A percentile compares a stretch with the other conserved stretches of the same genome.
phyloP scores from a whole-genome alignment of 2,113 vertebrate species.

The Microtus pennsylvanicus region DNA sequence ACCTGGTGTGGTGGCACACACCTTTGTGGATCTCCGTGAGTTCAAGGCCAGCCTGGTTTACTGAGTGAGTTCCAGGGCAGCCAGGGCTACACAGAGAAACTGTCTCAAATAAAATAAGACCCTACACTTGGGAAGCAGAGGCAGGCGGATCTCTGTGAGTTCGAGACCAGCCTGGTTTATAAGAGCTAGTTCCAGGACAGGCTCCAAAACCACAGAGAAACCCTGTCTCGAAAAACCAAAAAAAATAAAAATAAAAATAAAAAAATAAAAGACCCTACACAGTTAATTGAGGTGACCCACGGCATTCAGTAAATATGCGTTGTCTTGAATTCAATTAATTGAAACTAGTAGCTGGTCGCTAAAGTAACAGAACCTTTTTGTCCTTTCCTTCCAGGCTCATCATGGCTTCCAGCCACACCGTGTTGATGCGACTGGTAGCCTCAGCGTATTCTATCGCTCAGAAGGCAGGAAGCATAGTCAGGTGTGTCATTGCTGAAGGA shows the following conservation, averaged over 20 bases:
- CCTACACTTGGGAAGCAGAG: too few relatives aligned
- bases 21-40: too few relatives aligned
- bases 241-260: too few relatives aligned
- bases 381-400: slow-evolving; percentile 65
- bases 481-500: slow-evolving; percentile 93
- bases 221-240: too few relatives aligned
- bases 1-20: too few relatives aligned
- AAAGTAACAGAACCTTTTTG: slow-evolving; percentile 12
- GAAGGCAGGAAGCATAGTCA: slow-evolving; percentile 93
- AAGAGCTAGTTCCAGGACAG: too few relatives aligned
- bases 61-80: background rate
- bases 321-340: background rate
- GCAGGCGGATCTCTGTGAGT: too few relatives aligned
- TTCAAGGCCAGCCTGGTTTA: too few relatives aligned
- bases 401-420: slow-evolving; percentile 91
- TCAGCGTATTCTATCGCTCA: slow-evolving; percentile 92
- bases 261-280: background rate
- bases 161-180: too few relatives aligned
- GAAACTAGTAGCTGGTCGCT: background rate
- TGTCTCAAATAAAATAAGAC: background rate
- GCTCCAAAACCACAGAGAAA: too few relatives aligned
- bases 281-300: background rate
- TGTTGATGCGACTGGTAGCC: slow-evolving; percentile 95
- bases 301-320: background rate
- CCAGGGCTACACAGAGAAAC: background rate